A percentile compares a stretch with the other conserved stretches of the same genome.
phyloP scores from a whole-genome alignment of 2,797 vertebrate genomes.

The Erpetoichthys calabaricus region DNA sequence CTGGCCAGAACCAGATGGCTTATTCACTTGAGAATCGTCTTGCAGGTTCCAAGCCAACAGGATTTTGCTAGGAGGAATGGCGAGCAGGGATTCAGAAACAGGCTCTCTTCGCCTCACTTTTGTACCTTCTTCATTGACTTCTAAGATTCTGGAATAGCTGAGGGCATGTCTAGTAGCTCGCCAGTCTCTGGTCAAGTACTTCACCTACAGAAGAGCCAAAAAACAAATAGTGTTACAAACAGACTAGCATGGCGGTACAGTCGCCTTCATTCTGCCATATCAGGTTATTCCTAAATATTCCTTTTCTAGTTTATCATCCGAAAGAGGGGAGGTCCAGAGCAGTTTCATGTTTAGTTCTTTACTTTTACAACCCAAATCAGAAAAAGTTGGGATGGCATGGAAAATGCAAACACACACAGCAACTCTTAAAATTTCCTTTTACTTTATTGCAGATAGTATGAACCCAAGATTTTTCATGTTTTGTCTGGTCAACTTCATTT shows the following conservation, averaged over 20 bases:
- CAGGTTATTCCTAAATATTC: too few species aligned
- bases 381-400: too few species aligned
- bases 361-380: too few species aligned
- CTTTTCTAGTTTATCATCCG: too few species aligned
- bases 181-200: constrained; percentile 59
- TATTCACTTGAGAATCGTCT: not conserved
- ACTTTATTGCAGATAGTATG: too few species aligned
- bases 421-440: too few species aligned
- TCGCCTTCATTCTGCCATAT: too few species aligned
- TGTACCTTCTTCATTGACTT: constrained; percentile 57
- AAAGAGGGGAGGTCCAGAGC: too few species aligned
- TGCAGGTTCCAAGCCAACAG: constrained; percentile 54
- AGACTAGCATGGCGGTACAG: not conserved
- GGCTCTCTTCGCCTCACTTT: constrained; percentile 50
- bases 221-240: not conserved
- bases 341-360: too few species aligned
- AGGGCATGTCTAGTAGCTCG: constrained; percentile 46
- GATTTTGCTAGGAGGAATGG: constrained; percentile 47
- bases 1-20: constrained; percentile 4
- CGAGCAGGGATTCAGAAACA: constrained; percentile 47
- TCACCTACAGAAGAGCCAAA: constrained; percentile 38
- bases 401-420: too few species aligned
- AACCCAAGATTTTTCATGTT: too few species aligned
- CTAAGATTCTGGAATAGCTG: constrained; percentile 42
- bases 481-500: too few species aligned